Conservation (phyloP, 2,113 vertebrate genomes). For the Pseudorectes ferrugineus region DNA sequence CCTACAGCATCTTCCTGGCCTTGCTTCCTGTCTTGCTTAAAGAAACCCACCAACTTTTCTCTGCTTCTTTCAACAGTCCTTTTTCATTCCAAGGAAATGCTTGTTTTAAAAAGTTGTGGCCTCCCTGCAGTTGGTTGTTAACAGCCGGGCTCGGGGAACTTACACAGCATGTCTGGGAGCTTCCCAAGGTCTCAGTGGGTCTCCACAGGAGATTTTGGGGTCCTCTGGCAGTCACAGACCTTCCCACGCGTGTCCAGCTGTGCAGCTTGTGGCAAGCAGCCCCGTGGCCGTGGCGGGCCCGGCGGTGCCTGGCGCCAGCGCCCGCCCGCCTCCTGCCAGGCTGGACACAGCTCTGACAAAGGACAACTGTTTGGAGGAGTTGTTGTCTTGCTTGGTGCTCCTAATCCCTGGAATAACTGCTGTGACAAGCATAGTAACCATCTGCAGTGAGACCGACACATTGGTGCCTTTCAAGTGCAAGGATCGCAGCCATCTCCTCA, state of each 20-base stretch:
- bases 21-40: not conserved
- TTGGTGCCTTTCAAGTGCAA: not conserved
- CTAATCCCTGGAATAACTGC: constrained; percentile 8
- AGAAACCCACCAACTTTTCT: not conserved
- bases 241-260: not conserved
- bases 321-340: not conserved
- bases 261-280: not conserved
- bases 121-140: not conserved
- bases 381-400: constrained; percentile 30
- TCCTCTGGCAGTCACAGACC: not conserved
- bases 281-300: not conserved
- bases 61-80: not conserved
- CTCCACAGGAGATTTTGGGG: not conserved
- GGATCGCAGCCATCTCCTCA: fast-evolving
- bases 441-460: not conserved
- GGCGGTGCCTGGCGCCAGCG: not conserved
- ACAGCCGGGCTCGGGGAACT: not conserved
- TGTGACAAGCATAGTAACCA: constrained; percentile 12
- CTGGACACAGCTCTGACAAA: constrained; percentile 26
- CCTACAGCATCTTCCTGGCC: not conserved
- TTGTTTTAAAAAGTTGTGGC: not conserved
- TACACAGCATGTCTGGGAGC: not conserved
- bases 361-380: constrained; percentile 15
- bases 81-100: not conserved
- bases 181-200: not conserved